Conservation (phyloP, 2,113 vertebrate genomes). For the Lophius piscatorius region DNA sequence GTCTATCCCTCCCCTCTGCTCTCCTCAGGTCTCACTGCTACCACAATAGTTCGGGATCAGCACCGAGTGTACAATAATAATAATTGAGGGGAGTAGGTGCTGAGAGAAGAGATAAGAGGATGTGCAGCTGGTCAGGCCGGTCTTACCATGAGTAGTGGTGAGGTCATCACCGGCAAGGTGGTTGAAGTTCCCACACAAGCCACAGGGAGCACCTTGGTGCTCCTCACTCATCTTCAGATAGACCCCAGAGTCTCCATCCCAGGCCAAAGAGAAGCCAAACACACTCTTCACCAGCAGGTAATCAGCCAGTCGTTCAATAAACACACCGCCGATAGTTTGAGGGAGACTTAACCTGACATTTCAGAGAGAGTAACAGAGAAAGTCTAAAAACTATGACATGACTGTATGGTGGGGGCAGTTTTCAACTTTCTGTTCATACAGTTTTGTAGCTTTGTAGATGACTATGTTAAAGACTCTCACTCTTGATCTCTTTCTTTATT, state of each 20-base stretch:
- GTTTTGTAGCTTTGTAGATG: not conserved
- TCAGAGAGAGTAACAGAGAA: constrained; percentile 13
- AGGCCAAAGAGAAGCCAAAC: constrained; percentile 97
- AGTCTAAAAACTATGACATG: not conserved
- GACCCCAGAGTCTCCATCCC: constrained; percentile 94
- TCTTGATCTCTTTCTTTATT: not conserved
- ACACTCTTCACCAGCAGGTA: constrained; percentile 97
- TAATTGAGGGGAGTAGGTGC: constrained; percentile 67
- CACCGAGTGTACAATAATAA: constrained; percentile 70
- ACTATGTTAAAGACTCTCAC: not conserved
- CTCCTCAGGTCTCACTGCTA: constrained; percentile 32
- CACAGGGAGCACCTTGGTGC: constrained; percentile 90
- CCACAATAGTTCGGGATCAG: constrained; percentile 51
- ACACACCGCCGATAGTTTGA: constrained; percentile 89
- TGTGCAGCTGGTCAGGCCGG: constrained; percentile 35
- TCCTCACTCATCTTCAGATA: constrained; percentile 95
- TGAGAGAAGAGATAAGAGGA: constrained; percentile 70
- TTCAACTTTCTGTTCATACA: not conserved
- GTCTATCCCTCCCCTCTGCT: constrained; percentile 21
- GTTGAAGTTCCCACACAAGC: constrained; percentile 96
- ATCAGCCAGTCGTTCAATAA: constrained; percentile 93
- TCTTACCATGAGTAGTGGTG: constrained; percentile 87
- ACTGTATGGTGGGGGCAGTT: not conserved
- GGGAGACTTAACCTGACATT: constrained; percentile 86
- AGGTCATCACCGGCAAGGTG: constrained; percentile 91